These are phyloP conservation scores for Neoseiulus cucumeris DNA, from an alignment of 1,140 invertebrate genomes.

Conservation along the genomic window DNA sequence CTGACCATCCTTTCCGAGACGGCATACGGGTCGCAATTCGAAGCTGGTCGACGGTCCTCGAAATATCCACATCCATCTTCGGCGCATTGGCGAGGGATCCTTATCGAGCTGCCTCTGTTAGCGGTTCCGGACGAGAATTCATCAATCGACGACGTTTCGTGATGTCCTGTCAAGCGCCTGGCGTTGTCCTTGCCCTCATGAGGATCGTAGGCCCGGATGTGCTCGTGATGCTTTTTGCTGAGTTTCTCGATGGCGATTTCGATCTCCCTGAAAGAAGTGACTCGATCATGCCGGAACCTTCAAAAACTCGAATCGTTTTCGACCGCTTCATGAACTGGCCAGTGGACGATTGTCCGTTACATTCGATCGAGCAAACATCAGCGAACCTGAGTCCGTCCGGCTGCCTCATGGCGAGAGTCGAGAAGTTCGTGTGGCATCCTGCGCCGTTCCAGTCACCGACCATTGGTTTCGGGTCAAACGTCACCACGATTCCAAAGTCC, in stretches of 20 bases:
- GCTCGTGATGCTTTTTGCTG: slow-evolving; percentile 54
- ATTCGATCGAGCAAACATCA: background rate
- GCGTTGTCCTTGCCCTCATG: slow-evolving; percentile 54
- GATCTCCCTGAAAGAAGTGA: slow-evolving; percentile 14
- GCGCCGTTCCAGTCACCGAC: slow-evolving; percentile 68
- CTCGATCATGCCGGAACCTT: too few species aligned
- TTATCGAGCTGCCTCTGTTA: slow-evolving; percentile 32
- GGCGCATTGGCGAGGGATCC: slow-evolving; percentile 36
- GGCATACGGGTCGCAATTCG: slow-evolving; percentile 77
- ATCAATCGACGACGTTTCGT: slow-evolving; percentile 62
- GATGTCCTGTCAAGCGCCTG: slow-evolving; percentile 59
- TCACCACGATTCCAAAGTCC: slow-evolving; percentile 65
- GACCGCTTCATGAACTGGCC: background rate
- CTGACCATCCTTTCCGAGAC: slow-evolving; percentile 49
- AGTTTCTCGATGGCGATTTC: slow-evolving; percentile 43
- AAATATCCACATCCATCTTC: slow-evolving; percentile 75
- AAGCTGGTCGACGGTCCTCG: slow-evolving; percentile 76
- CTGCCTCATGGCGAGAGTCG: slow-evolving; percentile 60
- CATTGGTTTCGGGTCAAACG: slow-evolving; percentile 68
- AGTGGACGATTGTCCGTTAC: background rate
- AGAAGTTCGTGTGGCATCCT: slow-evolving; percentile 66
- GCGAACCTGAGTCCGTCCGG: slow-evolving; percentile 47
- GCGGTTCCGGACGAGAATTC: slow-evolving; percentile 45
- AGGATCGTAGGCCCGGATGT: slow-evolving; percentile 76
- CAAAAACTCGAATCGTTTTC: background rate